Evolutionary conservation across 2,113 vertebrate species (phyloP), one percentile per base, ranked within the genome.

Genomic region (Ammodytes dubius): DNA sequence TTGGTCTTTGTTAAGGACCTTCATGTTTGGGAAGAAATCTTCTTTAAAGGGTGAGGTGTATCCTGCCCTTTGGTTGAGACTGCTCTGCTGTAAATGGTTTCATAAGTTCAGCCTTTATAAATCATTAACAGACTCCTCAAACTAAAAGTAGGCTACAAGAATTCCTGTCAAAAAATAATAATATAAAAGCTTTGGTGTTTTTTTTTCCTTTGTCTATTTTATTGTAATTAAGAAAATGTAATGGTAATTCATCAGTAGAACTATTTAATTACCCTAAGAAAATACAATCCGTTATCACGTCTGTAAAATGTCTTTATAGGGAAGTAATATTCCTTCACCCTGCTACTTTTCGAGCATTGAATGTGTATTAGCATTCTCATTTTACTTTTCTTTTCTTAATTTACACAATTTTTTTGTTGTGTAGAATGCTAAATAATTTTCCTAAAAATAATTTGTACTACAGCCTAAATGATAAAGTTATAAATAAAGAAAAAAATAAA

Each of bases 1-100:
- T 45, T 93, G 90, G 0, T 88, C 81, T 72, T 72, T 83, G 50
- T 17, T 76, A 1, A 95, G 75, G 39, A 84, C n/a, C 46, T 88
- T 93, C 92, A 94, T 95, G 57, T 79, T 83, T 63, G 1, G 0
- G 0, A 7, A 10, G 0, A 7, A 14, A 40, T 12, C n/a, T 27
- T 64, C 52, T 14, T 17, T 3, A 27, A 7, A 5, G 14, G 15
- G 9, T 43, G 5, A 2, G 35, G 2, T 64, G 50, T 49, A 0
- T 3, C 9, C 4, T 15, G 45, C 0, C 2, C 6, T 42, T 4
- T 2, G 19, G 43, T 57, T 27, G 27, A 27, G 27, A 37, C 11
- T 40, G 10, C 7, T 37, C 42, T 47, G n/a, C 7, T 12, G 4
- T 5, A 17, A 3, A 54, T 5, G 5, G n/a, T 15, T 15, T 40